Evolutionary conservation across 1,140 invertebrate species (phyloP).

Genomic region (Nymphalis io): DNA sequence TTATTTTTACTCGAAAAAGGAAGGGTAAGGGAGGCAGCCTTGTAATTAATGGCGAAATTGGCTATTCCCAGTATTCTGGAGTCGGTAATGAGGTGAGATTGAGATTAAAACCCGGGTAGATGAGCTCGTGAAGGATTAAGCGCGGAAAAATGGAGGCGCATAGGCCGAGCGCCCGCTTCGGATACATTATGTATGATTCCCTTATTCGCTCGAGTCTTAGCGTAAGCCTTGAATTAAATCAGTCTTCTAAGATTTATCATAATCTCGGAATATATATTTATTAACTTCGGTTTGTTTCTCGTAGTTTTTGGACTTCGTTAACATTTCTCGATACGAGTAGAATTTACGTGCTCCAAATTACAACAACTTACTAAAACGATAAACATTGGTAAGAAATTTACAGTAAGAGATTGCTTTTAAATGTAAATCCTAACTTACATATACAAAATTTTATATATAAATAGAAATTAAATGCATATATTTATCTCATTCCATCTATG

Average conservation of each 20-base stretch:
- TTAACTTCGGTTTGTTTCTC: background rate
- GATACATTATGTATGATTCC: conserved; percentile 61
- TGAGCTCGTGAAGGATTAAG: conserved; percentile 71
- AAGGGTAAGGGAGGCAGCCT: conserved; percentile 63
- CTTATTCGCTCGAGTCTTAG: conserved; percentile 38
- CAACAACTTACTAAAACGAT: too few relatives aligned
- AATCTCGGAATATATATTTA: conserved; percentile 33
- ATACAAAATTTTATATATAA: too few relatives aligned
- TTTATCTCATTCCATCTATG: too few relatives aligned
- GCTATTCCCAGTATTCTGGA: conserved; percentile 77
- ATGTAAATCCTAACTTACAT: too few relatives aligned
- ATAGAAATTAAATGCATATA: too few relatives aligned
- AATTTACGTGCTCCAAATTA: too few relatives aligned
- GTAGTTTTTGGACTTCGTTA: background rate
- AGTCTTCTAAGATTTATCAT: conserved; percentile 32
- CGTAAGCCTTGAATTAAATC: conserved; percentile 44
- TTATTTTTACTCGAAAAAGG: conserved; percentile 78
- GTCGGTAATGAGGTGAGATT: conserved; percentile 78
- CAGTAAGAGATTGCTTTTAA: too few relatives aligned
- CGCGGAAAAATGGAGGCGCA: conserved; percentile 62
- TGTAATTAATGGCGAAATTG: conserved; percentile 79
- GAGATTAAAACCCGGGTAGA: conserved; percentile 77
- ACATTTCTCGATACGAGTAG: background rate
- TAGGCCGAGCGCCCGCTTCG: conserved; percentile 32
- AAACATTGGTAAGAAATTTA: too few relatives aligned